These are phyloP conservation scores for Karalla daura DNA, from an alignment of 2,797 vertebrate genomes.

Conservation along the genomic window DNA sequence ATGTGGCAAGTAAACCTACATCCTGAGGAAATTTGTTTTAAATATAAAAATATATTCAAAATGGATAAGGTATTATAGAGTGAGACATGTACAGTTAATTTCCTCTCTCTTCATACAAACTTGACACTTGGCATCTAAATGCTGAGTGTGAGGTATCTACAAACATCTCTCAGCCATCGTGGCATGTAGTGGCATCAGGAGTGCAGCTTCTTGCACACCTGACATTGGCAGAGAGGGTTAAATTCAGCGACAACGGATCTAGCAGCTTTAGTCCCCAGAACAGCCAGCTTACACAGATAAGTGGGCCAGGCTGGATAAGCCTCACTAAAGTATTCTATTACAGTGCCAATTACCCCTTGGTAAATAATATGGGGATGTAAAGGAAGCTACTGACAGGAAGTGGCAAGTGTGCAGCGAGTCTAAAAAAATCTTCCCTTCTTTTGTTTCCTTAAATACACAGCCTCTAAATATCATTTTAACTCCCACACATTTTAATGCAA, in stretches of 20 bases:
- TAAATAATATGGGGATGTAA: constrained; percentile 74
- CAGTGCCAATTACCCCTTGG: constrained; percentile 75
- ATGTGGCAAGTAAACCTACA: background rate
- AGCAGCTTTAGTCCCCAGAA: constrained; percentile 78
- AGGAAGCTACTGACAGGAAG: constrained; percentile 64
- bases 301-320: constrained; percentile 77
- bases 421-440: constrained; percentile 39
- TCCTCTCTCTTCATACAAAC: constrained; percentile 1
- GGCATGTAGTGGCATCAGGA: constrained; percentile 43
- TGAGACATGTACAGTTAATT: background rate
- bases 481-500: constrained; percentile 25
- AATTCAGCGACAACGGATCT: constrained; percentile 73
- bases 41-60: background rate
- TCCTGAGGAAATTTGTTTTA: background rate
- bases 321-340: constrained; percentile 77
- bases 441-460: no score
- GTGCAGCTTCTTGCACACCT: constrained; percentile 62
- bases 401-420: constrained; percentile 40
- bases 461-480: constrained; percentile 50
- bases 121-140: constrained; percentile 10
- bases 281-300: constrained; percentile 79
- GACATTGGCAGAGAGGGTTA: constrained; percentile 70
- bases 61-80: background rate
- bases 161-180: constrained; percentile 29
- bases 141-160: constrained; percentile 10